A percentile compares a stretch with the other conserved stretches of the same genome.
Conservation (phyloP, 1,140 invertebrate species). For the Trichonephila inaurata region DNA sequence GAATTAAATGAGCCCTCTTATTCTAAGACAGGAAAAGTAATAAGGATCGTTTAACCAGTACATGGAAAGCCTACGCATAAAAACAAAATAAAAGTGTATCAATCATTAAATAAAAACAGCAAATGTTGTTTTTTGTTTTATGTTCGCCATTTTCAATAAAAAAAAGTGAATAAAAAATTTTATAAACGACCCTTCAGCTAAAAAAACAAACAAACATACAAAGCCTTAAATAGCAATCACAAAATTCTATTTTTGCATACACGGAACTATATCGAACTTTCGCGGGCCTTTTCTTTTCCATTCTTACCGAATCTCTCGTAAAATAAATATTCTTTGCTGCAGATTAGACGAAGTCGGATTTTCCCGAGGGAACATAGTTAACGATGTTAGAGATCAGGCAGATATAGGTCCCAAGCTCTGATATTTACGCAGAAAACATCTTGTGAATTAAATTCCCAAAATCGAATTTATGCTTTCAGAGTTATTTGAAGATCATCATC, state of each 20-base stretch:
- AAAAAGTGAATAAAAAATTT: constrained; percentile 42
- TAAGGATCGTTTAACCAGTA: too few relatives aligned
- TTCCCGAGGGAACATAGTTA: constrained; percentile 17
- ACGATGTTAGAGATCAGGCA: constrained; percentile 41
- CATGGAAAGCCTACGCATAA: too few relatives aligned
- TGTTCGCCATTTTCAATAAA: constrained; percentile 7
- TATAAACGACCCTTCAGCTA: background rate
- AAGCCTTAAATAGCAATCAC: too few relatives aligned
- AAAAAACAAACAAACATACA: background rate
- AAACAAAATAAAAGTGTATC: background rate
- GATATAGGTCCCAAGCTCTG: constrained; percentile 26
- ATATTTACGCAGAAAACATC: constrained; percentile 25
- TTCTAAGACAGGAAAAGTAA: too few relatives aligned
- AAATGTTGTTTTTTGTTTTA: background rate
- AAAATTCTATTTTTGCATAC: background rate
- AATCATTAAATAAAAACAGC: background rate
- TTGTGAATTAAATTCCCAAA: constrained; percentile 47
- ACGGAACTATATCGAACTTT: background rate
- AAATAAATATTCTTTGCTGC: constrained; percentile 13
- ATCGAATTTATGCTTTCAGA: background rate
- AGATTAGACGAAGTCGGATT: constrained; percentile 37
- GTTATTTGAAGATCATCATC: background rate
- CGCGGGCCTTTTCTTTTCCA: background rate
- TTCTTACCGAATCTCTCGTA: background rate
- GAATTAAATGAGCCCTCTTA: too few relatives aligned